Base-by-base conservation (phyloP, 2,797 vertebrate species). In the Knipowitschia caucasica region DNA sequence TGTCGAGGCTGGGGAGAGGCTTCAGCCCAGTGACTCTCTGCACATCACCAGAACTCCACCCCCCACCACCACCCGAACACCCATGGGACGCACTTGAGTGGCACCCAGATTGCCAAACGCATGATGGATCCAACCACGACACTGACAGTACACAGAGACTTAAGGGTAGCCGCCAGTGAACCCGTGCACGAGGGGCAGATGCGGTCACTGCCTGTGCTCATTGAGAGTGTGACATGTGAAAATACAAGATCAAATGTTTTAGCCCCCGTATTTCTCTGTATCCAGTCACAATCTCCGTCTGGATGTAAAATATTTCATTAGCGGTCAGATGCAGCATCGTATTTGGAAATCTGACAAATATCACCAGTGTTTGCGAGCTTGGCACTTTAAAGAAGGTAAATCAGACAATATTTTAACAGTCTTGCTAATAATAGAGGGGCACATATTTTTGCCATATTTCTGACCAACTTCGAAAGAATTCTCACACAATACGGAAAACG, bases 101-200 rank as follows among this genome's bases (percentile, higher is more conserved):
- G 83, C 86, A 87, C 82, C 78, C 81, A 75, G 80, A 76, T 86
- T 88, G 85, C 87, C 87, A 88, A 81, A 72, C 84, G 89, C 84
- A 89, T 91, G 90, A 91, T 88, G 87, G 89, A 89, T 89, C 86
- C 84, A 78, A 86, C 83, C 86, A 84, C 73, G 83, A 88, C 87
- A 69, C 50, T 85, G 84, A 88, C 81, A 77, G 82, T 70, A 60
- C 82, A 80, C 85, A 78, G 76, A 82, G 68, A 69, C 63, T 69
- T 72, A 62, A 78, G 75, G 80, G 77, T 30, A 70, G 69, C 82
- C 72, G 76, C 67, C 75, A 68, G 60, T 80, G 78, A 84, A 86
- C 84, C 83, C 77, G 65, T 70, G 80, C 78, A 86, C 79, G 77
- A 81, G 85, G 76, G 80, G 60, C 79, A 78, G 73, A 80, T 60